Base-by-base conservation (phyloP, 2,888 invertebrate genomes). In the Agrotis puta region DNA sequence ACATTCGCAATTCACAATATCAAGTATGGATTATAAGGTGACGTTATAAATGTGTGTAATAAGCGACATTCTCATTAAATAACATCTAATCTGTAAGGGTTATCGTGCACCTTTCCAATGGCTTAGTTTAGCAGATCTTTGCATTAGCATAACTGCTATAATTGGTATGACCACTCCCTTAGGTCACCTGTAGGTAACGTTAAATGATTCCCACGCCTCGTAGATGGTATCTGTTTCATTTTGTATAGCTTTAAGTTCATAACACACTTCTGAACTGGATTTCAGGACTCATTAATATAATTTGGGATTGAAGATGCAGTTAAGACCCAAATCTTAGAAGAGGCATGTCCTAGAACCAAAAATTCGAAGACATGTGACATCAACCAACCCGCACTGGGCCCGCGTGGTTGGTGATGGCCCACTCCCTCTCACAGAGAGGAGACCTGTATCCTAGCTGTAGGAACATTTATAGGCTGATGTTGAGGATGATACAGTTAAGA, bases 121-220 rank as follows among this genome's bases (percentile, higher is more conserved):
- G 77, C 54, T 66, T 59, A 70, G 77, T 77, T 79, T 72, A 51
- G 72, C 65, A 72, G 67, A 77, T 77, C 76, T 61, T 54, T 45
- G 22, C 54, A 64, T 81, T 73, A 77, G 24, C 73, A 81, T 79
- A 77, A 56, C 64, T 57, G 3, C 81, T 73, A 59, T 79, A 81
- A 68, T 80, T 77, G 79, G 67, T 65, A 68, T 65, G 67, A 59
- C 81, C 79, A 79, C 81, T 77, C 81, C 79, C 79, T 76, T 51
- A 45, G 65, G 81, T 79, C 72, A 68, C 51, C 58, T 4, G 27
- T 53, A 39, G 39, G 39, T 39, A 51, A 57, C 59, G 22, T 56
- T 70, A 39, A 68, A 43, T 27, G 20, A 43, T 79, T 79, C 81
- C 79, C 79, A 79, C 81, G 77, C 77, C 65, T 72, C 67, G 43